Conservation (phyloP, 2,797 vertebrate genomes). For the Rhabdophis nuchalis region DNA sequence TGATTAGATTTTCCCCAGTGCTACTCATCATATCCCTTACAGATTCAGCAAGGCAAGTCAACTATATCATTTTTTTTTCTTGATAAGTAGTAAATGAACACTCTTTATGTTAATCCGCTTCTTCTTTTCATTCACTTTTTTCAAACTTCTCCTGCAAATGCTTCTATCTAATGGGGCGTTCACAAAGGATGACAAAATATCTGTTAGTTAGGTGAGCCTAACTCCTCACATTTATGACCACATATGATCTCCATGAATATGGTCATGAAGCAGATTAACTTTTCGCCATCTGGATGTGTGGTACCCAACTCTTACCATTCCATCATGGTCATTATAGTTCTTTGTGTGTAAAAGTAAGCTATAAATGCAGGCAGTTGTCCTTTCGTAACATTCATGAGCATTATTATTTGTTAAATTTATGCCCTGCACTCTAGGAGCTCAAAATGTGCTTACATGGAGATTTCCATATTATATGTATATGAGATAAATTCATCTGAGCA, state of each 20-base stretch:
- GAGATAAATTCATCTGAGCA: background rate
- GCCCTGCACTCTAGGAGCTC: background rate
- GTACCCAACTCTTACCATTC: background rate
- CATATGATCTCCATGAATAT: background rate
- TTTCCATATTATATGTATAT: background rate
- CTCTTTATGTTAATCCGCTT: background rate
- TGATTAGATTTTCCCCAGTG: background rate
- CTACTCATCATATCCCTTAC: background rate
- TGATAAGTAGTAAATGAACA: background rate
- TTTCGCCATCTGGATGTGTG: background rate
- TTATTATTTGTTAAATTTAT: background rate
- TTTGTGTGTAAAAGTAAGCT: background rate
- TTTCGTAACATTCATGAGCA: background rate
- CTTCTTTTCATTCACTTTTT: background rate
- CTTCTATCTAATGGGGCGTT: background rate
- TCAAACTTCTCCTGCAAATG: background rate
- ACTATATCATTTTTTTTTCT: background rate
- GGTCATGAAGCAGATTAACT: background rate
- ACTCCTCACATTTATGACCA: background rate
- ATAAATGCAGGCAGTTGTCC: background rate
- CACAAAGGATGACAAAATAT: background rate
- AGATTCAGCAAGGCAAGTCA: background rate
- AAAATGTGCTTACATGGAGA: background rate
- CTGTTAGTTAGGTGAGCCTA: background rate
- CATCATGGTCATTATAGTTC: background rate